Evolutionary conservation across 1,140 invertebrate species (phyloP).

Genomic region (Eupristina koningsbergeri): DNA sequence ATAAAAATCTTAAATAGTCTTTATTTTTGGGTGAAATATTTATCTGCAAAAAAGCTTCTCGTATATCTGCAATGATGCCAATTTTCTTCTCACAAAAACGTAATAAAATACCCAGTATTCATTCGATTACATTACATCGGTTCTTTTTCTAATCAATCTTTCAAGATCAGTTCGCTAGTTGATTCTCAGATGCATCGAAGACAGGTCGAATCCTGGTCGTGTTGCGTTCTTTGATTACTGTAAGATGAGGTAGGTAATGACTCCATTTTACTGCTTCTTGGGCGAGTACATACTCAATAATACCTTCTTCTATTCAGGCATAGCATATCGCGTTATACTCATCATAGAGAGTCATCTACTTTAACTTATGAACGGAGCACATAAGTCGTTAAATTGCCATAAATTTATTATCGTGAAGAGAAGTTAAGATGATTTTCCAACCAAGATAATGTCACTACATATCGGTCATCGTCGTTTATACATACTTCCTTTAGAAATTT

Average conservation of each 20-base stretch:
- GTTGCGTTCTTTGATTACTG: conserved; percentile 39
- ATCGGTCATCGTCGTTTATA: not conserved
- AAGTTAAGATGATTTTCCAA: too few relatives aligned
- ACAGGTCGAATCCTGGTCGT: conserved; percentile 53
- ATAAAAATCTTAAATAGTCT: conserved; percentile 30
- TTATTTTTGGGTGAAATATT: conserved; percentile 1
- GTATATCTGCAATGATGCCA: not conserved
- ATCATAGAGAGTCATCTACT: not conserved
- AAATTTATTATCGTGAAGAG: too few relatives aligned
- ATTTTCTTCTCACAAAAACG: not conserved
- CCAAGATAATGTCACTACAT: not conserved
- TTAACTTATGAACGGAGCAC: not conserved
- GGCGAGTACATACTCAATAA: not conserved
- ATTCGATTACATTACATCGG: conserved; percentile 1
- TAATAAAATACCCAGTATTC: not conserved
- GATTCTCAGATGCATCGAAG: conserved; percentile 51
- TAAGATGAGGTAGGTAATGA: not conserved
- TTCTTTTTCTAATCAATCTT: conserved; percentile 64
- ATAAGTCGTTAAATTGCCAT: not conserved
- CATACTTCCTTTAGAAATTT: too few relatives aligned
- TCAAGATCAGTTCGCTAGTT: conserved; percentile 56
- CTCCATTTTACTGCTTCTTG: not conserved
- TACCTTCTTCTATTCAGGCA: not conserved
- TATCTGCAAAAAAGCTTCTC: conserved; percentile 25
- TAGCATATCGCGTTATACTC: not conserved